Percentiles rank a stretch among this genome's conserved stretches.
These are phyloP conservation scores for Hypomesus transpacificus DNA, from an alignment of 2,113 vertebrate genomes.

Conservation along the genomic window DNA sequence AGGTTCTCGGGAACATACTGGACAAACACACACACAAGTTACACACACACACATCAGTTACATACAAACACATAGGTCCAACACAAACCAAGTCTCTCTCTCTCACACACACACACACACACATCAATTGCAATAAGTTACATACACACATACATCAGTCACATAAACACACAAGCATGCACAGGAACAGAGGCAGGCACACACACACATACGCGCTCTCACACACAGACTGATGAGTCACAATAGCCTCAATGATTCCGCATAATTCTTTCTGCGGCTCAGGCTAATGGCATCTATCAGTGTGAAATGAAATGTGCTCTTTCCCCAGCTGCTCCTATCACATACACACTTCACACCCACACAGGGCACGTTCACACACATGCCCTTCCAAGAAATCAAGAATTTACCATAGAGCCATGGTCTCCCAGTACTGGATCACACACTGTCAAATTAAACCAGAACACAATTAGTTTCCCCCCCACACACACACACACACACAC, in stretches of 20 bases:
- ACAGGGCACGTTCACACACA: background rate
- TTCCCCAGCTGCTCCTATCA: background rate
- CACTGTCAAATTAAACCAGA: constrained; percentile 70
- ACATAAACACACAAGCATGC: background rate
- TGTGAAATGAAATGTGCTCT: constrained; percentile 29
- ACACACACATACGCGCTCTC: constrained; percentile 12
- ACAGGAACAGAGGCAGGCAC: constrained; percentile 4
- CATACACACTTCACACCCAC: constrained; percentile 15
- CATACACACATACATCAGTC: background rate
- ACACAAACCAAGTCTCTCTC: background rate
- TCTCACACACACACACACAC: background rate
- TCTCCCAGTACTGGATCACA: constrained; percentile 98
- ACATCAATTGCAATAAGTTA: too few species aligned
- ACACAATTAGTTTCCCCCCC: constrained; percentile 17
- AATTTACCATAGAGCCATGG: constrained; percentile 95
- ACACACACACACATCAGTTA: background rate
- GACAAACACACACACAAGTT: background rate
- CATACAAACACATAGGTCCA: too few species aligned
- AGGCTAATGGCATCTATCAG: constrained; percentile 41
- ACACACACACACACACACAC: background rate
- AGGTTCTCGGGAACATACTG: constrained; percentile 96
- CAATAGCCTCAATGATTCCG: constrained; percentile 7
- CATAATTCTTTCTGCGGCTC: constrained; percentile 26
- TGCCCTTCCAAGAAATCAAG: background rate
- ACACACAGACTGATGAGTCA: constrained; percentile 37